Conservation (phyloP, 2,888 invertebrate genomes). For the Papilio gigon region DNA sequence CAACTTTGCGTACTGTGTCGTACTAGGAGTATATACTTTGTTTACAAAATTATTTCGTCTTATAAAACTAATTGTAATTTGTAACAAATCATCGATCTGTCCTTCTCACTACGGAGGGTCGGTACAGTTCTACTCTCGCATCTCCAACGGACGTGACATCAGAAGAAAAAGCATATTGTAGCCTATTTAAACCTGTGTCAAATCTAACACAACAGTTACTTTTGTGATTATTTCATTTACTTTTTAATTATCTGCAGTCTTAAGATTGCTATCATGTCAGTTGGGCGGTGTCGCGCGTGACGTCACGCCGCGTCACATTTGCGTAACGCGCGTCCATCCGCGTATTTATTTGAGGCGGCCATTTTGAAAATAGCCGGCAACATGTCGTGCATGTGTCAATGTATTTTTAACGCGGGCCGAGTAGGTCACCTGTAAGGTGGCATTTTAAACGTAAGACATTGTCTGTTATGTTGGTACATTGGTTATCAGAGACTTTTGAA, state of each 20-base stretch:
- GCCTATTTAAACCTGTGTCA: too few relatives aligned
- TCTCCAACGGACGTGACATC: too few relatives aligned
- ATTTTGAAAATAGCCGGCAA: slow-evolving; percentile 68
- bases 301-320: slow-evolving; percentile 70
- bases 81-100: too few relatives aligned
- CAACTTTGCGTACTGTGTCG: slow-evolving; percentile 45
- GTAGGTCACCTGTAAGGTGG: slow-evolving; percentile 65
- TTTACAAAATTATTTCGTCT: too few relatives aligned
- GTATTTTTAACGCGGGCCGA: slow-evolving; percentile 66
- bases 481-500: background rate
- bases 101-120: too few relatives aligned
- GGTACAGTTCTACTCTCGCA: too few relatives aligned
- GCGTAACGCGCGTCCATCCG: slow-evolving; percentile 60
- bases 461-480: background rate
- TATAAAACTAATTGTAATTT: too few relatives aligned
- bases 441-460: slow-evolving; percentile 29
- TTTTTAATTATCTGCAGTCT: background rate
- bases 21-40: background rate
- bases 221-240: background rate
- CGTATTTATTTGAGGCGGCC: slow-evolving; percentile 60
- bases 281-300: slow-evolving; percentile 54
- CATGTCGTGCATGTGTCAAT: slow-evolving; percentile 69
- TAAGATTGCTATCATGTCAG: slow-evolving; percentile 30
- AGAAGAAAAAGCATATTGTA: too few relatives aligned
- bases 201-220: background rate